Base-by-base conservation (phyloP, 2,113 vertebrate species). In the Centropus bengalensis region DNA sequence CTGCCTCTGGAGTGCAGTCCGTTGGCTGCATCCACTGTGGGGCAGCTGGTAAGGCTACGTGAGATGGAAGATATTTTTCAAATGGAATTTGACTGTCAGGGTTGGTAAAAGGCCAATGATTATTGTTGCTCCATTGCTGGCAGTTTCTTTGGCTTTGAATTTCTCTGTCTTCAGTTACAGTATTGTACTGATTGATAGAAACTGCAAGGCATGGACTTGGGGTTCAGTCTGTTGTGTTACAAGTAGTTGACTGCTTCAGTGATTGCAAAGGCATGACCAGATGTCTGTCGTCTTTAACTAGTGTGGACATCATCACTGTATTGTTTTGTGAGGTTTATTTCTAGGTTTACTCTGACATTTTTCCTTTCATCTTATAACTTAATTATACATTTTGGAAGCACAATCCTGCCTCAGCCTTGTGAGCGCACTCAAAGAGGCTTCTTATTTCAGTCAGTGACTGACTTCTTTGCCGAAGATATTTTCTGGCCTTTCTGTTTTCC, bases 371-470 rank as follows among this genome's bases (percentile, higher is more conserved):
- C 4, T 67, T 76, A 21, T 1, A 70, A 20, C 14, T 80, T 58
- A 20, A 8, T 36, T 79, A 0, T 68, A 54, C 58, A 44, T 60
- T 58, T 14, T 0, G 18, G 58, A 24, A 9, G 8, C 6, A 1
- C 4, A 21, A 76, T 80, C 77, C 55, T 78, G 19, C 19, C 81
- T 52, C 33, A 55, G 26, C 33, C 33, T 70, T 54, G 4, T 85
- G 51, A 68, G 23, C 40, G 40, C 22, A 38, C 66, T 27, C 26
- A 62, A 49, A 49, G 56, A 94, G 19, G 8, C 21, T 30, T 73
- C 42, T 45, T 85, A 18, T 71, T 84, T 92, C 5, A 2, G 6
- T 85, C 59, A 52, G 6, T 73, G 49, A 33, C 23, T 90, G 38
- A 49, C 45, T 78, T 15, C 40, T 23, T 49, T 87, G 49, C 49